Evolutionary conservation across 2,797 vertebrate species (phyloP), one percentile per base, ranked within the genome.

Genomic region (Neosilurus hyrtlii): DNA sequence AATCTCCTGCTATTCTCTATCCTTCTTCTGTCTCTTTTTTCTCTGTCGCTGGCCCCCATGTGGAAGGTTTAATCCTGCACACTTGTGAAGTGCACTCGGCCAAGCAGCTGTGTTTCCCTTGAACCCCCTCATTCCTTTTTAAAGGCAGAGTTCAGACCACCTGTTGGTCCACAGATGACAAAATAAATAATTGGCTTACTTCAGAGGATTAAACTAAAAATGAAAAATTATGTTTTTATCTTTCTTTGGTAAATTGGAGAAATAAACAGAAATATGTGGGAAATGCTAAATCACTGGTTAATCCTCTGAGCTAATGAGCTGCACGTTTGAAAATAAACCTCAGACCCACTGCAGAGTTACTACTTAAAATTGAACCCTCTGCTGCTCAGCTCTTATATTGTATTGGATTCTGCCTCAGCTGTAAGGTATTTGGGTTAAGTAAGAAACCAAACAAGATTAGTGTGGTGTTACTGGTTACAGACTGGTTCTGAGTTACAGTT

Each of bases 41-140:
- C 78, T 61, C 63, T 43, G 12, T 24, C 14, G 4, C 35, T 49
- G 57, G 20, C 37, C 57, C 74, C 35, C 10, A 24, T 77, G 57
- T 37, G 79, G 74, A 82, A 81, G 12, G 77, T 90, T 86, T 92
- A 91, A 91, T 91, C 89, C 87, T 82, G 78, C 8, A 80, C 86
- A 89, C 85, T 89, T 86, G 82, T 89, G 88, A 90, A 88, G 88
- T 88, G 87, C 87, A 84, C 86, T 84, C 89, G 91, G 88, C 90
- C 90, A 85, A 90, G 90, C 91, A 92, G 91, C 91, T 91, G 90
- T 87, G 89, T 86, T 88, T 89, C 89, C 85, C 84, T 67, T 84
- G 85, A 88, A 89, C 90, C 67, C 84, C 84, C 84, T 89, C 77
- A 75, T 72, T 43, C 81, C 88, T 83, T 86, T 90, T 80, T 86